phyloP scores from a whole-genome alignment of 2,113 vertebrate genomes.

The Crotophaga sulcirostris region DNA sequence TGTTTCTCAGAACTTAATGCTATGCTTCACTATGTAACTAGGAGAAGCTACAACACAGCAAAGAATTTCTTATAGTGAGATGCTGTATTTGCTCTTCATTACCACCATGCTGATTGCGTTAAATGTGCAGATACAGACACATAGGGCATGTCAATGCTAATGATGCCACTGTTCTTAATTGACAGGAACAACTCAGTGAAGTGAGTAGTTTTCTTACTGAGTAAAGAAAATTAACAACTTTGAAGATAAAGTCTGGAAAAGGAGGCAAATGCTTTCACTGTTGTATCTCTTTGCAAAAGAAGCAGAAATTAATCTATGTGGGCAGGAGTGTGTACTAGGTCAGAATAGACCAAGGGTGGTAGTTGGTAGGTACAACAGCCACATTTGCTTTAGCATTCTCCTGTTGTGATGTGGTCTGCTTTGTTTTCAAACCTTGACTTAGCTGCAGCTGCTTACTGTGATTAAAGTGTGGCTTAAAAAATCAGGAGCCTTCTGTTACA shows the following conservation, averaged over 20 bases:
- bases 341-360: neutral
- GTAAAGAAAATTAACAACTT: neutral
- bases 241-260: neutral
- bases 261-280: neutral
- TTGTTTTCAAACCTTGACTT: neutral
- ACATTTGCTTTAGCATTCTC: neutral
- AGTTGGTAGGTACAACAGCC: neutral
- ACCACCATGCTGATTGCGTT: neutral
- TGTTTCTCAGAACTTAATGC: neutral
- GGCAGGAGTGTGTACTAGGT: neutral
- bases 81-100: neutral
- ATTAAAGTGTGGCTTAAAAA: neutral
- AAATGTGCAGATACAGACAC: neutral
- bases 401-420: neutral
- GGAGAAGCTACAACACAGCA: neutral
- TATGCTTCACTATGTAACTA: neutral
- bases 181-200: neutral
- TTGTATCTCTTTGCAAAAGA: neutral
- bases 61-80: neutral
- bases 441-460: neutral
- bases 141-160: neutral
- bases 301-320: neutral
- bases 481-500: neutral
- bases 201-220: neutral
- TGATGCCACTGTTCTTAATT: neutral